Base-by-base conservation (phyloP, 2,888 invertebrate genomes). In the Clanis bilineata region DNA sequence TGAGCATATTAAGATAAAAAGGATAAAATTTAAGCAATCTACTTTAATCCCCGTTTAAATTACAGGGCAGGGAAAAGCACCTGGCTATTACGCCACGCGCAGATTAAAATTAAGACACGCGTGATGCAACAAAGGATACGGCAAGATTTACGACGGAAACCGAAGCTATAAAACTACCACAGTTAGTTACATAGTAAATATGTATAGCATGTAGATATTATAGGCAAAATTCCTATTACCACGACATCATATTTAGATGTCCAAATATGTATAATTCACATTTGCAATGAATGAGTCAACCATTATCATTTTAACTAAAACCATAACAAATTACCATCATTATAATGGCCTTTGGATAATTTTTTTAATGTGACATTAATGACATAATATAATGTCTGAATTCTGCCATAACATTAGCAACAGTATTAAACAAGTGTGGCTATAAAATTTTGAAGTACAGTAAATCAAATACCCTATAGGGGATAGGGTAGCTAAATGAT, bases 11-110 rank as follows among this genome's bases (percentile, higher is more conserved):
- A 60, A 71, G 78, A 77, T 79, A 76, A 76, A 72, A 72, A 63
- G 69, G 74, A 74, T 78, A 76, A 51, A 32, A 15, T 73, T 60
- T 66, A 63, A 63, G 64, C 76, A 76, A 78, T 76, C 76, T 69
- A 12, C 10, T 43, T 51, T 60, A 54, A 60, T 60, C 51, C 51
- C 39, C 15, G 15, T 18, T 41, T 22, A 36, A 51, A 60, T 51
- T 57, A 57, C 51, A 23, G 56, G 10, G 36, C 44, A 32, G 10
- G 36, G 59, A 55, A 43, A 55, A 25, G 44, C 12, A 59, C 54
- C 55, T 55, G 28, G 38, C 23, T 38, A 23, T 56, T 56, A 56
- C 59, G 56, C 36, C 56, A 59, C 18, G 59, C 23, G 23, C 36
- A 39, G 59, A 56, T 59, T 59, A 59, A 56, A 56, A 56, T 36